Base-by-base conservation (phyloP, 2,113 vertebrate species). In the Anas platyrhynchos region DNA sequence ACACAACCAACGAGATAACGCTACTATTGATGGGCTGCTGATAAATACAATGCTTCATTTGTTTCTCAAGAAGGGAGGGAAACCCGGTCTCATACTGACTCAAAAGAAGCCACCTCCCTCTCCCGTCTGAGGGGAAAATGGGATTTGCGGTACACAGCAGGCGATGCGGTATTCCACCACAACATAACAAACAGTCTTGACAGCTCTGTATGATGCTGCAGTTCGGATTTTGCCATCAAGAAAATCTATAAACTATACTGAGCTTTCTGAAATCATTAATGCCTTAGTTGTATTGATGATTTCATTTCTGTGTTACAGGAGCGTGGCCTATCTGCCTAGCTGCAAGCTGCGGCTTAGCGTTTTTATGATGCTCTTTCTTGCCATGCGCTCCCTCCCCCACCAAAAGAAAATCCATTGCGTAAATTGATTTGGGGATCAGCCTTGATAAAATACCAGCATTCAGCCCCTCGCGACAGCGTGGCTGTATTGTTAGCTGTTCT, bases 391-490 rank as follows among this genome's bases (percentile, higher is more conserved):
- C 46, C 92, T 61, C n/a, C 73, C 58, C 75, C 17, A 5, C 34
- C 3, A 58, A n/a, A 20, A 69, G 80, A 84, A 84, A 82, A 61
- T 46, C 88, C 94, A 71, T 75, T 16, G 92, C 56, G 58, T 91
- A 81, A 86, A 95, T 94, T 76, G 96, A 91, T 97, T 58, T 84
- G 75, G 96, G 89, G 95, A 85, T 94, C 89, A 97, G 91, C 91
- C 96, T 91, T 97, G 96, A 97, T 96, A 15, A 88, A 96, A 86
- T 69, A 48, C 96, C 88, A 12, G 91, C 72, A 69, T 67, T 84
- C 67, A 68, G 95, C 94, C 93, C 91, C 94, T 94, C 72, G 1
- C 52, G 2, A 77, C 68, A 48, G n/a, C 44, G 1, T 18, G 71
- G 85, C 94, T 12, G 56, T 15, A 31, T 78, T 61, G 62, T 84